Percentiles rank a stretch among this genome's conserved stretches.
Conservation (phyloP, 2,797 vertebrate genomes). For the Lindbergichthys nudifrons region DNA sequence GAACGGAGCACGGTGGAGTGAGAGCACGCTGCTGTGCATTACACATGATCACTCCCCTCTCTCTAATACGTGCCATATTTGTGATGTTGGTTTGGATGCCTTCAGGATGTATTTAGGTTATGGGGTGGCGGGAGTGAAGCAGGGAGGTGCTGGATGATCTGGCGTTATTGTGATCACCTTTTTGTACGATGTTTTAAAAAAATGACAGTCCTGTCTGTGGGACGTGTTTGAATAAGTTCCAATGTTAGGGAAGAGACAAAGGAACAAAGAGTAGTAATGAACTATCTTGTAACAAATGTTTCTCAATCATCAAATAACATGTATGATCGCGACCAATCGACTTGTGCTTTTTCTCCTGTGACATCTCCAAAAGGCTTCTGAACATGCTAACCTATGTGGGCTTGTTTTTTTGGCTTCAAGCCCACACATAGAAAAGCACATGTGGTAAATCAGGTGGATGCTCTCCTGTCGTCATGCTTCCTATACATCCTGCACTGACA, state of each 20-base stretch:
- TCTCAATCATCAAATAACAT: no score
- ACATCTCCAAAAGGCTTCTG: neutral
- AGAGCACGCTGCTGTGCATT: conserved; percentile 41
- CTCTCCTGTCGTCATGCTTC: conserved; percentile 18
- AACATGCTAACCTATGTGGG: neutral
- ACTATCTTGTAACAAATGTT: no score
- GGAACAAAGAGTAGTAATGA: no score
- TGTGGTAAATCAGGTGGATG: conserved; percentile 28
- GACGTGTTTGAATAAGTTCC: no score
- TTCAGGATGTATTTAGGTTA: neutral
- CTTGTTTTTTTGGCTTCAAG: neutral
- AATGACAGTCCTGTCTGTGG: no score
- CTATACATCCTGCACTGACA: conserved; percentile 36
- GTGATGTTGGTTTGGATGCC: conserved; percentile 10
- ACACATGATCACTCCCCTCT: conserved; percentile 21
- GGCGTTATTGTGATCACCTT: no score
- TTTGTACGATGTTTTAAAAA: no score
- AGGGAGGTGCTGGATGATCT: no score
- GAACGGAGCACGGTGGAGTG: conserved; percentile 20
- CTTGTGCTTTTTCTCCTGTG: neutral
- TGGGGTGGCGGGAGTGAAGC: no score
- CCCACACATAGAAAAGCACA: conserved; percentile 31
- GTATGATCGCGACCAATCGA: no score
- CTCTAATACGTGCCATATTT: conserved; percentile 38
- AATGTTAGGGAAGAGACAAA: no score